Conservation (phyloP, 2,888 invertebrate species). For the Euproctis similis region DNA sequence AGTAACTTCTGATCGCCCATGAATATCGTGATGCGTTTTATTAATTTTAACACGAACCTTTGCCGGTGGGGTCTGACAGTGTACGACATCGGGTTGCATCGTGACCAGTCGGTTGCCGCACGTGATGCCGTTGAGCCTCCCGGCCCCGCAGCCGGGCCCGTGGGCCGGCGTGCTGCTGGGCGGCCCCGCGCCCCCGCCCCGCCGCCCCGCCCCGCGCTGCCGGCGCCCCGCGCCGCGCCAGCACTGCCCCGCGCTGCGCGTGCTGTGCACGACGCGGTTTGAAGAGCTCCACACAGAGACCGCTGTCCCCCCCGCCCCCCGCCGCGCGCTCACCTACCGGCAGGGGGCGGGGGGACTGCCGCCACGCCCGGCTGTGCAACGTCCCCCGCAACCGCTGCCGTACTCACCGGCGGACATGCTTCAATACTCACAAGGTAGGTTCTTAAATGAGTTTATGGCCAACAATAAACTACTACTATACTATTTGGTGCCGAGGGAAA, state of each 20-base stretch:
- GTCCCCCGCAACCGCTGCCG: constrained; percentile 12
- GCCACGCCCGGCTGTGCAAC: constrained; percentile 27
- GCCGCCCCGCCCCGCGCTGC: constrained; percentile 23
- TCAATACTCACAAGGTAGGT: too few species aligned
- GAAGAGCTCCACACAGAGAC: constrained; percentile 10
- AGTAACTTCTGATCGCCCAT: too few species aligned
- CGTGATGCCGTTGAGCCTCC: constrained; percentile 10
- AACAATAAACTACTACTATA: too few species aligned
- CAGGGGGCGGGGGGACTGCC: constrained; percentile 20
- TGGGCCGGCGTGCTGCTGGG: constrained; percentile 6
- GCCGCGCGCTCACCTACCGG: constrained; percentile 22
- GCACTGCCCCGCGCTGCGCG: constrained; percentile 19
- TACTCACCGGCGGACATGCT: constrained; percentile 13
- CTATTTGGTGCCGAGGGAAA: too few species aligned
- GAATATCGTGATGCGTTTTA: too few species aligned
- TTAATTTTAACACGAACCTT: too few species aligned
- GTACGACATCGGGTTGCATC: constrained; percentile 5
- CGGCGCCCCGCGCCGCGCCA: constrained; percentile 13
- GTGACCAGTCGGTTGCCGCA: constrained; percentile 8
- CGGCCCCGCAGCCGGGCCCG: constrained; percentile 15
- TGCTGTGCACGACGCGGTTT: constrained; percentile 19
- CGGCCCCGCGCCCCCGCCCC: constrained; percentile 6
- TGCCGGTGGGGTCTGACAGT: too few species aligned
- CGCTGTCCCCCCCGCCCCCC: constrained; percentile 13
- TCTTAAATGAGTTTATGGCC: too few species aligned